Base-by-base conservation (phyloP, 2,888 invertebrate species). In the Leptinotarsa haldemani region DNA sequence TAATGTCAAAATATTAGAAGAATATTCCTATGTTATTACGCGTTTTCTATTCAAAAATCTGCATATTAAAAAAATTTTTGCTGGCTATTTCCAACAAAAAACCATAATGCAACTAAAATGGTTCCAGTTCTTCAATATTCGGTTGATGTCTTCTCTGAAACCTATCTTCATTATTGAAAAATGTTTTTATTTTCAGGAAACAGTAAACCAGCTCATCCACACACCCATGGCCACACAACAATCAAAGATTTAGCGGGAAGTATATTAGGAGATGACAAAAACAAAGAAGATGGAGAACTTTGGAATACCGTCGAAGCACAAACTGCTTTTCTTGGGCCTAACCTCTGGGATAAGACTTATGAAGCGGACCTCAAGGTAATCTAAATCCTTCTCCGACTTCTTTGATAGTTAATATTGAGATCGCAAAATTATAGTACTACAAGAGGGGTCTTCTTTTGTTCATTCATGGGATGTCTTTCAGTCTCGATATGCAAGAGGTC, bases 331-430 rank as follows among this genome's bases (percentile, higher is more conserved):
- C 93, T 98, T 84, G 97, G 97, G 79, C 97, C 97, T 80, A 97
- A 95, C 88, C 90, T 98, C 79, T 98, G 97, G 97, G 97, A 97
- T 90, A 97, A 97, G 89, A 95, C 96, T 83, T 96, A 96, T 88
- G 96, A 96, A 90, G 94, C 95, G 88, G 96, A 97, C 92, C 95
- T 97, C 91, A 97, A 97, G 94, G 96, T 96, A 93, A 90, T 90
- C 9, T n/a, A 15, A 40, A 2, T 5, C 4, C n/a, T 16, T 16
- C n/a, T 50, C 2, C 9, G 9, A 40, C 40, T 40, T 40, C 40
- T 40, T 40, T 9, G 2, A 9, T 40, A 40, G 40, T 9, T 40
- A 40, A 40, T 40, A 40, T 40, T 40, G 40, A 40, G 9, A 40
- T 2, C 40, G 40, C 40, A 12, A 40, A 40, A 40, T 40, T 40